Evolutionary conservation across 1,140 invertebrate species (phyloP).

Genomic region (Thaumatotibia leucotreta): DNA sequence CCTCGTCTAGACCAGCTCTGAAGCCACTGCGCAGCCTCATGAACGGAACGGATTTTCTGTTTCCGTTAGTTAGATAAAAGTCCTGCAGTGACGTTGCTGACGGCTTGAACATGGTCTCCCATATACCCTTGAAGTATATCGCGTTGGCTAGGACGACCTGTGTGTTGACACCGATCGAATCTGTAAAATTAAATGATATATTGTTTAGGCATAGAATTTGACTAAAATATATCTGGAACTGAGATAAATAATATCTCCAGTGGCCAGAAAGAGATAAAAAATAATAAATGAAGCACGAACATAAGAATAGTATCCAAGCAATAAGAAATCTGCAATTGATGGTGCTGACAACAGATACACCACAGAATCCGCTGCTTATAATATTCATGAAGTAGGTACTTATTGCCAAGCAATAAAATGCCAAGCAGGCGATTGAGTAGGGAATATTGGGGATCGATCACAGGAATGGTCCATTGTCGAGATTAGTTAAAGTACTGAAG

Average conservation of each 20-base stretch:
- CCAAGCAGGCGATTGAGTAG: no score
- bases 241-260: no score
- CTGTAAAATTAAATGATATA: conserved; percentile 55
- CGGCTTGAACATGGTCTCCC: conserved; percentile 81
- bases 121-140: conserved; percentile 86
- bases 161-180: conserved; percentile 69
- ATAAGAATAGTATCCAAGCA: background rate
- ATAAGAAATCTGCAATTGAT: background rate
- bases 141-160: conserved; percentile 82
- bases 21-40: conserved; percentile 49
- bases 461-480: no score
- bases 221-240: no score
- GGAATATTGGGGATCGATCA: no score
- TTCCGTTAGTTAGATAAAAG: conserved; percentile 73
- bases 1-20: conserved; percentile 42
- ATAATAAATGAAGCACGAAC: no score
- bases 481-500: no score
- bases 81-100: conserved; percentile 69
- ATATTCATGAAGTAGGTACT: no score
- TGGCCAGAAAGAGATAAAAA: no score
- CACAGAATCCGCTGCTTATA: background rate
- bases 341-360: background rate
- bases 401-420: no score
- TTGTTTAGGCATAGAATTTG: no score
- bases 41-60: conserved; percentile 37